These are phyloP conservation scores for Pelagia noctiluca DNA, from an alignment of 30 jellyfish, hydroid and myxozoan genomes.

Conservation along the genomic window DNA sequence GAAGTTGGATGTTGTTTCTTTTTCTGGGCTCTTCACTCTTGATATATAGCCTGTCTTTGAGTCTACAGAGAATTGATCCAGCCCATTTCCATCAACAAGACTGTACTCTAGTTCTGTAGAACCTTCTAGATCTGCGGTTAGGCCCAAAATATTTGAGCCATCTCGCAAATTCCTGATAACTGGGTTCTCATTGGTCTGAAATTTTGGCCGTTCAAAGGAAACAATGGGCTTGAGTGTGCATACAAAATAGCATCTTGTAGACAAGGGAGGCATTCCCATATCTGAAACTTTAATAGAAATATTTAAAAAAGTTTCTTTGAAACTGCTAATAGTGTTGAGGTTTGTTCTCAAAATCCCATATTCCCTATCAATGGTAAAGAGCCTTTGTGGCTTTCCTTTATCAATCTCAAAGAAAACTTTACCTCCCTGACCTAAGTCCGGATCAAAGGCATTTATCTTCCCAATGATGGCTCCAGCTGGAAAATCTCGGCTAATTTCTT, in stretches of 20 bases:
- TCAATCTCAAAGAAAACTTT: constrained; percentile 44
- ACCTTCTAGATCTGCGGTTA: constrained; percentile 59
- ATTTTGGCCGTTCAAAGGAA: constrained; percentile 60
- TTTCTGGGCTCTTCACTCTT: neutral
- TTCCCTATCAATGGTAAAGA: constrained; percentile 49
- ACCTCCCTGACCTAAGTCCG: constrained; percentile 80
- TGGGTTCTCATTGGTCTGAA: constrained; percentile 33
- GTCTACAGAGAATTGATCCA: constrained; percentile 71
- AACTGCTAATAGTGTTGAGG: constrained; percentile 24
- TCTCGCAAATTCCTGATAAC: constrained; percentile 26
- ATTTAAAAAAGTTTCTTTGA: constrained; percentile 23
- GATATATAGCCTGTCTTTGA: constrained; percentile 58
- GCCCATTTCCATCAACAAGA: constrained; percentile 95
- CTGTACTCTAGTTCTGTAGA: constrained; percentile 65
- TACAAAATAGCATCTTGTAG: constrained; percentile 48
- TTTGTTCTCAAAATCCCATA: constrained; percentile 67
- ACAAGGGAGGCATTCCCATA: constrained; percentile 62
- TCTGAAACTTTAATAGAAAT: constrained; percentile 63
- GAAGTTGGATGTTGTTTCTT: constrained; percentile 30
- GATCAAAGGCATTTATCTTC: constrained; percentile 77
- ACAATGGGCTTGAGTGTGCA: constrained; percentile 36
- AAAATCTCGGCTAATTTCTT: constrained; percentile 62
- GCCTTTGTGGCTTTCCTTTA: constrained; percentile 36
- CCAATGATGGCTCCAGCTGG: constrained; percentile 91
- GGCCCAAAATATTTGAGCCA: neutral